Conservation (phyloP, 2,113 vertebrate species). For the human region DNA sequence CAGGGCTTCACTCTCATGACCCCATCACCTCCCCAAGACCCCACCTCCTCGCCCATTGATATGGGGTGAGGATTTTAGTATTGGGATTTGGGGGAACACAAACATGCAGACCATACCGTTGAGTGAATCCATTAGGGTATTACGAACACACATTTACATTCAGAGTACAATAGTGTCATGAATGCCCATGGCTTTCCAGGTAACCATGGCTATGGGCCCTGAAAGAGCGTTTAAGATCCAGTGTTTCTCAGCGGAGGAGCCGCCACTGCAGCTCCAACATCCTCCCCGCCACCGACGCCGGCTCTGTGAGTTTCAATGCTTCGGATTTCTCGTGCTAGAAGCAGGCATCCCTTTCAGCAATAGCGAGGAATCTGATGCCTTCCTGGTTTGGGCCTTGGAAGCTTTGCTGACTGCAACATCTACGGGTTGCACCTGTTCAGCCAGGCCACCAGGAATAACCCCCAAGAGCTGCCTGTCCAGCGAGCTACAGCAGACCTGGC, state of each 20-base stretch:
- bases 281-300: neutral
- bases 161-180: neutral
- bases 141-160: no score
- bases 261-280: rapidly evolving
- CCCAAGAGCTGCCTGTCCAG: neutral
- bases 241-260: neutral
- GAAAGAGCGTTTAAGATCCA: neutral
- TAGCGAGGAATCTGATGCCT: neutral
- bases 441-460: neutral
- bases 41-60: neutral
- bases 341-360: neutral
- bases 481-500: rapidly evolving
- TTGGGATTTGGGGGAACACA: neutral
- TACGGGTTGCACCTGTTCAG: rapidly evolving
- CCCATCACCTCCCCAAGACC: neutral
- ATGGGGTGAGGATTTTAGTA: neutral
- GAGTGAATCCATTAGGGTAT: neutral
- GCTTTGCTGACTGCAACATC: rapidly evolving
- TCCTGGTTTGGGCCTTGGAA: neutral
- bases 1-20: neutral
- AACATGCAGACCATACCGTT: neutral
- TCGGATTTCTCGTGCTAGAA: neutral
- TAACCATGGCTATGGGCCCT: neutral
- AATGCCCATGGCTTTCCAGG: neutral
- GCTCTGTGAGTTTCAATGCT: neutral